Conservation (phyloP, 2,797 vertebrate species). For the Graptemys geographica region DNA sequence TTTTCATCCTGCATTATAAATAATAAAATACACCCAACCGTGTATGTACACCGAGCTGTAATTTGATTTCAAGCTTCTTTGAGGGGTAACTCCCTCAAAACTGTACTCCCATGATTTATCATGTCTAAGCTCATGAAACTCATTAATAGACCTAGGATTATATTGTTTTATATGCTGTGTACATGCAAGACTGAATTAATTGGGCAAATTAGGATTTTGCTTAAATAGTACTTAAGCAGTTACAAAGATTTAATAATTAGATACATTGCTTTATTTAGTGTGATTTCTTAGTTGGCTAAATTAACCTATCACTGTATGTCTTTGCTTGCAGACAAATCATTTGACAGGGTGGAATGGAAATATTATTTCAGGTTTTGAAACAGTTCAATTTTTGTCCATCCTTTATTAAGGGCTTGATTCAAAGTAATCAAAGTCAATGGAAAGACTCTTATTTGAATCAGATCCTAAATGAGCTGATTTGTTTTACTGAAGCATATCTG, state of each 20-base stretch:
- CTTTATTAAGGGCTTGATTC: not conserved
- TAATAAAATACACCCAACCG: not conserved
- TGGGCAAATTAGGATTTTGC: not conserved
- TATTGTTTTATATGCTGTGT: not conserved
- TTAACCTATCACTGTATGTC: not conserved
- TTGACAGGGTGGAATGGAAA: not conserved
- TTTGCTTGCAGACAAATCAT: not conserved
- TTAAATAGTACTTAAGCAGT: not conserved
- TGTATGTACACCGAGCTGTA: not conserved
- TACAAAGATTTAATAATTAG: not conserved
- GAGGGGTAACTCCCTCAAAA: conserved; percentile 26
- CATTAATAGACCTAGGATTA: not conserved
- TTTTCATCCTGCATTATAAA: conserved; percentile 14
- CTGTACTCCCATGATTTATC: conserved; percentile 5
- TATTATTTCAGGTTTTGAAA: not conserved
- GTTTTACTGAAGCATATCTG: not conserved
- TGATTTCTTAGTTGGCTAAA: not conserved
- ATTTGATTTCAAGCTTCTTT: conserved; percentile 35
- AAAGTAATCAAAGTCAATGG: not conserved
- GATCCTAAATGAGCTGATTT: not conserved
- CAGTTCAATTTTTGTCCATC: not conserved
- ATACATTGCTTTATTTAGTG: not conserved
- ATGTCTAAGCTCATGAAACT: not conserved
- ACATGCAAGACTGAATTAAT: not conserved
- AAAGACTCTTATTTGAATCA: not conserved